Evolutionary conservation across 2,888 invertebrate species (phyloP), one percentile per base, ranked within the genome.

Genomic region (Pardosa pseudoannulata): DNA sequence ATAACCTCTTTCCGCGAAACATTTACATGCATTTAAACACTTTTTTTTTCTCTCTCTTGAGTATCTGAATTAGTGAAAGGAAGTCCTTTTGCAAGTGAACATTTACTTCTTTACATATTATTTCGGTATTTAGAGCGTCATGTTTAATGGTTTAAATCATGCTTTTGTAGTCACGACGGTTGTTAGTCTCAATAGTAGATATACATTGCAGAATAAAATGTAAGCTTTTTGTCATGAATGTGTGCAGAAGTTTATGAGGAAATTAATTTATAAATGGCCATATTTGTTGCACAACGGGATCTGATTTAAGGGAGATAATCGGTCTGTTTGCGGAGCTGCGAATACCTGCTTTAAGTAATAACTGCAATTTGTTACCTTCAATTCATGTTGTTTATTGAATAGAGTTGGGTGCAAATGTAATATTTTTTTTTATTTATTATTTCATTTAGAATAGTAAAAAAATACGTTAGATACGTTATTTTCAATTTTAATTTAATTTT

Each of bases 71-170:
- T 29, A 27, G 41, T 9, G 70, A 70, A 41, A 70, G 70, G 70
- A 70, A 70, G 70, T 70, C n/a, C 41, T 70, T 70, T n/a, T 41
- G 13, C 0, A 23, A 6, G 16, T 13, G 27, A 27, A 41, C 41
- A 23, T 28, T 41, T 28, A 28, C 36, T 41, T 23, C 28, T 19
- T 13, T 28, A 27, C 36, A 36, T 36, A 70, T 70, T 70, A 70
- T 16, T 32, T 19, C 41, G n/a, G 70, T 70, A 36, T 70, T 70
- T 28, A 41, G 70, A 70, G 70, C 70, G 70, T 70, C 31, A 11
- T 36, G 41, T 28, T 28, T 23, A 70, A 32, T 70, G 28, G 70
- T 70, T 70, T 41, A 41, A 70, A 70, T 41, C 70, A n/a, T 7
- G 19, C 56, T 23, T 56, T 56, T 56, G 56, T 56, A 56, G 56